Conservation (phyloP, 2,888 invertebrate genomes). For the Cephus runcator region DNA sequence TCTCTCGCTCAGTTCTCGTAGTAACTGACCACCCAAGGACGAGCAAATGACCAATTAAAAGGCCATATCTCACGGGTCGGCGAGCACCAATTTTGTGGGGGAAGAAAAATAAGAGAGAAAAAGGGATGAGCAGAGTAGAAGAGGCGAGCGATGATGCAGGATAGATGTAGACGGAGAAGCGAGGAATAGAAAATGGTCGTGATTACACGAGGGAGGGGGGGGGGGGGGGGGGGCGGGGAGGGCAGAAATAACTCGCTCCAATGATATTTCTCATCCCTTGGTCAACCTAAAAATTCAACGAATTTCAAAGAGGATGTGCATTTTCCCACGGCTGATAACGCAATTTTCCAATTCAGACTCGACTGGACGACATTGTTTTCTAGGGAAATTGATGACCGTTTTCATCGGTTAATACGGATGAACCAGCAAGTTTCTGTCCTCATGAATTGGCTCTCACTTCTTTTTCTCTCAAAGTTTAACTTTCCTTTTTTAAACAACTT, state of each 20-base stretch:
- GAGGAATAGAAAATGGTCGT: constrained; percentile 13
- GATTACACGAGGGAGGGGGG: too few species aligned
- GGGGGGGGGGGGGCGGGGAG: too few species aligned
- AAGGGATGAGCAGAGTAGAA: constrained; percentile 5
- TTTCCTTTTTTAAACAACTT: background rate
- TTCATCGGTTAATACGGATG: too few species aligned
- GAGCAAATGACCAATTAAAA: constrained; percentile 23
- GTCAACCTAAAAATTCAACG: background rate
- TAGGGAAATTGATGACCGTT: background rate
- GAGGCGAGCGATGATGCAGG: background rate
- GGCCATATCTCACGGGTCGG: constrained; percentile 19
- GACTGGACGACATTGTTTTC: background rate
- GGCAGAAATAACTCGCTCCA: too few species aligned
- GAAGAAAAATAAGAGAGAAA: background rate
- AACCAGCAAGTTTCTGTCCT: background rate
- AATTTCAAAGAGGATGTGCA: background rate
- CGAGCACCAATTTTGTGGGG: constrained; percentile 10
- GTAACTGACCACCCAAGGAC: constrained; percentile 10
- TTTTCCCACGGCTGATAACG: background rate
- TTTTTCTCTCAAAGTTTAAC: too few species aligned
- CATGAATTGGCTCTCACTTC: background rate
- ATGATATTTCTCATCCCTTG: background rate
- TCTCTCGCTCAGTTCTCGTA: background rate
- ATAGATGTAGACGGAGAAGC: background rate
- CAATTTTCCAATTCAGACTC: background rate